Evolutionary conservation across 2,888 invertebrate genomes (phyloP).

Genomic region (Lymantria dispar): DNA sequence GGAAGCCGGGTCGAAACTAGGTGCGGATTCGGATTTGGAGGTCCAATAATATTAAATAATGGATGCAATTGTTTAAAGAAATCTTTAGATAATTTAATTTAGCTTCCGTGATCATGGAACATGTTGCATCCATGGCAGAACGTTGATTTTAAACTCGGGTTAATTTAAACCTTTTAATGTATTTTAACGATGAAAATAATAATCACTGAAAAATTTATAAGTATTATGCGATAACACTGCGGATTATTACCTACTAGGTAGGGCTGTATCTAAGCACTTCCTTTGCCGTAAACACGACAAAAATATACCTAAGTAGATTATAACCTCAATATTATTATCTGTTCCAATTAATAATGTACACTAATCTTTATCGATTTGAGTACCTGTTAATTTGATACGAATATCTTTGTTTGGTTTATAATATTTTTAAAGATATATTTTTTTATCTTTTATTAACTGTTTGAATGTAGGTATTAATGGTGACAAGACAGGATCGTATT

Average conservation of each 20-base stretch:
- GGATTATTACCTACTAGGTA: conserved; percentile 8
- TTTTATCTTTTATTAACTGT: conserved; percentile 18
- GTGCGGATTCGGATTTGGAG: not conserved
- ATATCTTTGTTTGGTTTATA: conserved; percentile 29
- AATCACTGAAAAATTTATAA: not conserved
- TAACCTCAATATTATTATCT: conserved; percentile 20
- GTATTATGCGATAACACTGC: not conserved
- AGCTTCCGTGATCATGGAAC: no score
- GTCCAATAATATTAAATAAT: no score
- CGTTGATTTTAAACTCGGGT: no score
- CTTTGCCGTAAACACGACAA: conserved; percentile 15
- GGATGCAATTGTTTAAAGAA: no score
- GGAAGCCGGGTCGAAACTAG: not conserved
- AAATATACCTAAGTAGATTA: conserved; percentile 8
- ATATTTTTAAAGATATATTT: conserved; percentile 19
- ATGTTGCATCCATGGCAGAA: no score
- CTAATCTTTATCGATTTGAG: conserved; percentile 22
- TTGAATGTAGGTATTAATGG: conserved; percentile 6
- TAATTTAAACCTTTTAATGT: no score
- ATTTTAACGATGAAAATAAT: no score
- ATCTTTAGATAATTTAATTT: no score
- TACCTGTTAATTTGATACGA: conserved; percentile 27
- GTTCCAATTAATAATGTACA: conserved; percentile 33
- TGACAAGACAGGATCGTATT: not conserved
- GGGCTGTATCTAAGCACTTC: conserved; percentile 13